Base-by-base conservation (phyloP, 2,888 invertebrate species). In the Luperina testacea region DNA sequence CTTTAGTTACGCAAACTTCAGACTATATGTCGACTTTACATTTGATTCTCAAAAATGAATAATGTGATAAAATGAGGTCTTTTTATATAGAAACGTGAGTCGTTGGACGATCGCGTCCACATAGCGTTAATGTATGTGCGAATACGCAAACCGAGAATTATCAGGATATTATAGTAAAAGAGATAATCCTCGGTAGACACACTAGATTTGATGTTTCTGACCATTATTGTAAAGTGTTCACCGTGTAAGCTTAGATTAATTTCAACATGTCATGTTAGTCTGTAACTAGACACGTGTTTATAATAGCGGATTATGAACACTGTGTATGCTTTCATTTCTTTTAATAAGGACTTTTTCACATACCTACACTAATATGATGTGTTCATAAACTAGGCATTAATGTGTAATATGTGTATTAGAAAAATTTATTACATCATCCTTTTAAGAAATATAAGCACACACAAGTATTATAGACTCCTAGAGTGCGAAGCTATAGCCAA, bases 51-150 rank as follows among this genome's bases (percentile, higher is more conserved):
- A 57, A 38, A 63, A 38, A 32, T 9, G 20, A 68, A 61, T 61
- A 74, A 74, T 79, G 83, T 88, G 59, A 78, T 72, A 61, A 65
- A 72, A 84, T 72, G 73, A 68, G 74, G 75, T 78, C 69, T 78
- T 75, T 79, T 76, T 83, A 83, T 77, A 82, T 72, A 86, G 83
- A 85, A 80, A 82, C 86, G 86, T 87, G 92, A 93, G 90, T 96
- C 96, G 96, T 97, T 97, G 96, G 96, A 94, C 96, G 96, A 95
- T 96, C 96, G 96, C 93, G 97, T 96, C 96, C 96, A 95, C 85
- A 91, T 92, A 94, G 91, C 88, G 91, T 93, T 90, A 89, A 89
- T 94, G 92, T 95, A 91, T 94, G 94, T 94, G 92, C 93, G 91
- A 89, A 84, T 90, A 85, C 83, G 88, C 80, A 67, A 85, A 91